Evolutionary conservation across 2,888 invertebrate genomes (phyloP).

Genomic region (Diogma glabrata): DNA sequence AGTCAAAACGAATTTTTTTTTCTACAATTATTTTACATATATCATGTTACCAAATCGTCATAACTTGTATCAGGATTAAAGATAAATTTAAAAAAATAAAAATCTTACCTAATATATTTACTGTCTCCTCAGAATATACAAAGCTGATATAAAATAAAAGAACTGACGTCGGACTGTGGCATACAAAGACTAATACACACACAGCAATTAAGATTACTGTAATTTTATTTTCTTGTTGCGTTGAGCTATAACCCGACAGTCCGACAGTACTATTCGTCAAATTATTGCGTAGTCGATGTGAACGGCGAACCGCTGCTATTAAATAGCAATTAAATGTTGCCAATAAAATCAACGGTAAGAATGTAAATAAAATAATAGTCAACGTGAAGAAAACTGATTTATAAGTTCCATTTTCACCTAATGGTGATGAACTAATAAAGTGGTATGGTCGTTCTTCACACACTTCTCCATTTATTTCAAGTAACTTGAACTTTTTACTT

Average conservation of each 20-base stretch:
- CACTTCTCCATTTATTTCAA: no score
- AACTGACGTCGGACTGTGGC: constrained; percentile 57
- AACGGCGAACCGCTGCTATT: constrained; percentile 49
- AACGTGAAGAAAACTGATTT: constrained; percentile 52
- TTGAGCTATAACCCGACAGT: constrained; percentile 33
- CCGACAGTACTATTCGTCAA: constrained; percentile 42
- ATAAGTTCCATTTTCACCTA: constrained; percentile 43
- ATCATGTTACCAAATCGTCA: no score
- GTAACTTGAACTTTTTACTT: no score
- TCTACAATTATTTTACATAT: no score
- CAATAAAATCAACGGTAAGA: constrained; percentile 54
- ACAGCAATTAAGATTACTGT: constrained; percentile 66
- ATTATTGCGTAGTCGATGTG: constrained; percentile 40
- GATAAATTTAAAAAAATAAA: not conserved
- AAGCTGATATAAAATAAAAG: constrained; percentile 42
- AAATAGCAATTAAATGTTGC: constrained; percentile 63
- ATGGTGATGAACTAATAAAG: no score
- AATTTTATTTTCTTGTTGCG: constrained; percentile 56
- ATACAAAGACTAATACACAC: constrained; percentile 60
- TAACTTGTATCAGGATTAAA: no score
- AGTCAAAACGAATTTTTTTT: no score
- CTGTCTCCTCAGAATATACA: constrained; percentile 21
- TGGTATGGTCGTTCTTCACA: no score
- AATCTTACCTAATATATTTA: constrained; percentile 20
- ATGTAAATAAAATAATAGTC: constrained; percentile 47